Evolutionary conservation across 2,888 invertebrate species (phyloP).

Genomic region (Ormyrus labotus): DNA sequence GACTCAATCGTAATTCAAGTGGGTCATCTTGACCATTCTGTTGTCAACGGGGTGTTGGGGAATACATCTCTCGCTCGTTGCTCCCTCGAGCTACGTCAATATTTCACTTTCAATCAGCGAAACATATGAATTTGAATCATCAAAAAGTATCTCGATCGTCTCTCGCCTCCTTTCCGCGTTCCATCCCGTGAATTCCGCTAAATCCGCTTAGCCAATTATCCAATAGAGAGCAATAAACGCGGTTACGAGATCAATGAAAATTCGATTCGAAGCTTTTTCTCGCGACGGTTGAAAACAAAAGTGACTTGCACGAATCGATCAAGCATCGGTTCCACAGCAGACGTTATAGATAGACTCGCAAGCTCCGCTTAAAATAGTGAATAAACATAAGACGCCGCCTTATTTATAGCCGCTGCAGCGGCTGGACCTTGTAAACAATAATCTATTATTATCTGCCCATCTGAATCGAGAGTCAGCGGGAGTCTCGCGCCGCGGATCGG

Average conservation of each 20-base stretch:
- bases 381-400: neutral
- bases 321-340: neutral
- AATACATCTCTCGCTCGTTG: neutral
- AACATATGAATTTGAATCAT: too few relatives aligned
- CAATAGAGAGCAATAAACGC: too few relatives aligned
- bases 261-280: too few relatives aligned
- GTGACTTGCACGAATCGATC: too few relatives aligned
- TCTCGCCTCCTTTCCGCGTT: too few relatives aligned
- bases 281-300: too few relatives aligned
- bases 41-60: neutral
- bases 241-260: too few relatives aligned
- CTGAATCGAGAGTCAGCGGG: neutral
- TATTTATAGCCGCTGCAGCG: constrained; percentile 7
- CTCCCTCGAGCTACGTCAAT: too few relatives aligned
- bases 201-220: too few relatives aligned
- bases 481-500: neutral
- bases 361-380: neutral
- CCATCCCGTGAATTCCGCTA: too few relatives aligned
- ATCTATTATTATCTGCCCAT: constrained; percentile 20
- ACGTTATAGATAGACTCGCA: neutral
- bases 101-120: too few relatives aligned
- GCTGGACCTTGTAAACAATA: constrained; percentile 11
- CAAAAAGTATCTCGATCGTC: too few relatives aligned
- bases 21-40: neutral
- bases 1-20: constrained; percentile 10